These are phyloP conservation scores for Drosophila aldrichi DNA, from an alignment of 2,888 invertebrate species.

Conservation along the genomic window DNA sequence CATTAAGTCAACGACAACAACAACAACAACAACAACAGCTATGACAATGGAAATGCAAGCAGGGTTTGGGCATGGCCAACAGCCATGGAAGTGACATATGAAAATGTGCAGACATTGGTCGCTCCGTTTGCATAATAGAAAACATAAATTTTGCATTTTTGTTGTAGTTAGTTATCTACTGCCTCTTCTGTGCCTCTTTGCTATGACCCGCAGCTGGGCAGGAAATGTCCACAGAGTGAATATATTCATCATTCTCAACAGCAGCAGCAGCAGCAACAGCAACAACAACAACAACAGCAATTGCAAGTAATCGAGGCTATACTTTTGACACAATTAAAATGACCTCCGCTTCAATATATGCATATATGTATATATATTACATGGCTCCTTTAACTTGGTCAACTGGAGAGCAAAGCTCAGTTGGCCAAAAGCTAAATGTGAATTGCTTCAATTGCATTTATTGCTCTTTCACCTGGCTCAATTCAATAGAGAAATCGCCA, in stretches of 20 bases:
- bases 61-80: conserved; percentile 3
- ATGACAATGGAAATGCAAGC: conserved; percentile 31
- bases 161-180: conserved; percentile 5
- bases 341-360: not conserved
- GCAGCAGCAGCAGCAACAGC: too few species aligned
- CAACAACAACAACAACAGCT: conserved; percentile 7
- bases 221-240: conserved; percentile 9
- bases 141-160: conserved; percentile 65
- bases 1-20: conserved; percentile 69
- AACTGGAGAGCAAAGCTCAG: not conserved
- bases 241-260: conserved; percentile 10
- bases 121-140: conserved; percentile 63
- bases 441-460: not conserved
- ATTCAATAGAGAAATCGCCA: conserved; percentile 26
- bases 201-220: conserved; percentile 35
- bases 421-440: not conserved
- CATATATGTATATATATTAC: not conserved
- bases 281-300: not conserved
- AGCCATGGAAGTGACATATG: conserved; percentile 51
- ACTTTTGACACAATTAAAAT: conserved; percentile 2
- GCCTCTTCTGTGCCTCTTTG: not conserved
- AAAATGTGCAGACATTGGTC: conserved; percentile 51
- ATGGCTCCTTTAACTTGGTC: not conserved
- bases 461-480: not conserved
- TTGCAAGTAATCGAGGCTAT: conserved; percentile 10